phyloP scores from a whole-genome alignment of 2,888 invertebrate genomes.

The Lamellibrachia columna region DNA sequence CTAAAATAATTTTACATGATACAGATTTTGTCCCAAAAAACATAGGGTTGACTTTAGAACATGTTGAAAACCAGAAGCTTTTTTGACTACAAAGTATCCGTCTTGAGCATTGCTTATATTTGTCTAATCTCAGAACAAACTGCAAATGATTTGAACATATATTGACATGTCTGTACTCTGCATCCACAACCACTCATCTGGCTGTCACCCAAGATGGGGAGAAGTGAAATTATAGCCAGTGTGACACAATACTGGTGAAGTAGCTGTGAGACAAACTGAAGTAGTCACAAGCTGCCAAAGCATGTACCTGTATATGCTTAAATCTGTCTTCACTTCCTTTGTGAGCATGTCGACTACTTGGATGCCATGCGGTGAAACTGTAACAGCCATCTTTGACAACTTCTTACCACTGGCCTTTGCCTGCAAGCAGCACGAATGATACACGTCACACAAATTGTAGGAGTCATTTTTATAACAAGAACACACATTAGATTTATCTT shows the following conservation, averaged over 20 bases:
- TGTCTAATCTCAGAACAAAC: neutral
- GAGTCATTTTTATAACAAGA: neutral
- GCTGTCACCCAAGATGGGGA: too few relatives aligned
- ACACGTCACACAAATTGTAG: neutral
- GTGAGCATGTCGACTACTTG: conserved; percentile 77
- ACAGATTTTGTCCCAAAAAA: neutral
- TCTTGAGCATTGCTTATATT: too few relatives aligned
- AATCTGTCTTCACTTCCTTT: conserved; percentile 78
- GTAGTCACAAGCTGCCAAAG: neutral
- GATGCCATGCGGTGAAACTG: conserved; percentile 81
- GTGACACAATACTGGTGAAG: neutral
- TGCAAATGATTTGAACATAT: neutral
- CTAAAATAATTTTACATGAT: neutral
- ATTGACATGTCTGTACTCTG: neutral
- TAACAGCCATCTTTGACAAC: conserved; percentile 75
- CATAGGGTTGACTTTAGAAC: neutral
- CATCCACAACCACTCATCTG: too few relatives aligned
- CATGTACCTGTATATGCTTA: conserved; percentile 84
- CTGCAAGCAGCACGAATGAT: conserved; percentile 59
- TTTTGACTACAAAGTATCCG: too few relatives aligned
- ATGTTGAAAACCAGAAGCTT: neutral
- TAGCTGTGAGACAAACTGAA: neutral
- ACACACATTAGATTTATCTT: too few relatives aligned
- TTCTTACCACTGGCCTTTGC: conserved; percentile 72
- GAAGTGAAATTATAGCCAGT: too few relatives aligned